A percentile compares a stretch with the other conserved stretches of the same genome.
Evolutionary conservation across 1,140 invertebrate genomes (phyloP).

Genomic region (Diorhabda elongata): DNA sequence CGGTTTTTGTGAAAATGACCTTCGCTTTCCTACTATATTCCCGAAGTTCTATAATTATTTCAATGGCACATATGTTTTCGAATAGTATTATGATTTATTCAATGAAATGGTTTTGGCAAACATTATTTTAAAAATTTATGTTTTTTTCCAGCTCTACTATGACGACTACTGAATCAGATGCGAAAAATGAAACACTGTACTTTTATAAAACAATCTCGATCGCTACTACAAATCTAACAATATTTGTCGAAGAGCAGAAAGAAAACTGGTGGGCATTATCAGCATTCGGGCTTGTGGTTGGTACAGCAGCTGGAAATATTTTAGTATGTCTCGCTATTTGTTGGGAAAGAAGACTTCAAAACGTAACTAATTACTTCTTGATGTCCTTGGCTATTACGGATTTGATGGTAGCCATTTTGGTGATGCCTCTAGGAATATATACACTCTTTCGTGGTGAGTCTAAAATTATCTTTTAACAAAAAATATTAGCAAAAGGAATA

Average conservation of each 20-base stretch:
- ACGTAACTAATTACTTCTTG: slow-evolving; percentile 95
- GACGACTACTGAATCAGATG: neutral
- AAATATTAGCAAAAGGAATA: no score
- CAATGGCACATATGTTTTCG: no score
- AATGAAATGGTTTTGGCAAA: no score
- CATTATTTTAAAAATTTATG: no score
- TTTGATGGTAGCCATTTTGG: slow-evolving; percentile 85
- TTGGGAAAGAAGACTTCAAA: slow-evolving; percentile 82
- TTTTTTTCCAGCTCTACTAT: neutral
- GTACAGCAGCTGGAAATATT: slow-evolving; percentile 88
- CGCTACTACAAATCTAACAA: slow-evolving; percentile 15
- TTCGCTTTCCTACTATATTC: no score
- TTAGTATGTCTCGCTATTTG: slow-evolving; percentile 90
- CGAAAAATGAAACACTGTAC: neutral
- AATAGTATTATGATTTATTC: no score
- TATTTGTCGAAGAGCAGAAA: slow-evolving; percentile 46
- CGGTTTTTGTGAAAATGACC: no score
- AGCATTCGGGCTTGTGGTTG: slow-evolving; percentile 74
- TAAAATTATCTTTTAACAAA: neutral
- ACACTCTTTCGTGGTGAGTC: slow-evolving; percentile 70
- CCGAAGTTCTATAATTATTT: no score
- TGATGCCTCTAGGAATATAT: slow-evolving; percentile 85
- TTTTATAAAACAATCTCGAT: neutral
- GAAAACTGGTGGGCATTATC: slow-evolving; percentile 73
- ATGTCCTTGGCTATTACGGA: slow-evolving; percentile 94